Evolutionary conservation across 2,797 vertebrate species (phyloP), one percentile per base, ranked within the genome.

Genomic region (Lutjanus argentimaculatus): DNA sequence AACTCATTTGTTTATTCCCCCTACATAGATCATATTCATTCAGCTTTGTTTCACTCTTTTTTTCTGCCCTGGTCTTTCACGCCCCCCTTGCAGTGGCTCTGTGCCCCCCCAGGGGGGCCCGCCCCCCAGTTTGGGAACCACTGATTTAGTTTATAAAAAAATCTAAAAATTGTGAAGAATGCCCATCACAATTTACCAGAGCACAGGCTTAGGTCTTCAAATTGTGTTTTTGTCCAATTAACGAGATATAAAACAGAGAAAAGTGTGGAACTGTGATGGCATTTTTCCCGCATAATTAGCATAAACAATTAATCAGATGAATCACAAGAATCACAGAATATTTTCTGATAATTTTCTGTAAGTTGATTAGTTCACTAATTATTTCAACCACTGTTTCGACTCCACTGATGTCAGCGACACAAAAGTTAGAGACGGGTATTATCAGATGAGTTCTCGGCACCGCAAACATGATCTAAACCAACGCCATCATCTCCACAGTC

Each of bases 401-500:
- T 52, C 12, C 43, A 48, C 52, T 40, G 13, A 80, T 21, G 51
- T 68, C 48, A 72, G 16, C 7, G 4, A 21, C 45, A 59, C 40
- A 17, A 71, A 22, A 15, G 59, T 82, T 76, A 85, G 45, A 45
- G 17, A 43, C 67, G n/a, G 3, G 6, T 6, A 53, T 72, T n/a
- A 67, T 73, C 59, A 77, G 42, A n/a, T 30, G 12, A 84, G 25
- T 13, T 73, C 22, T 70, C 14, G 8, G 21, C 69, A 76, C 40
- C 45, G 63, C 78, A 82, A 80, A 59, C 77, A 63, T 0, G 17
- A 67, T 7, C 56, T 19, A 72, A 69, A 66, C 43, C 73, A 79
- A 61, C 10, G 8, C 25, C 45, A 61, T 16, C 19, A 68, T 75
- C n/a, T 55, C 71, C 22, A 65, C 82, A 76, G 81, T 85, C 62